Conservation (phyloP, 2,888 invertebrate genomes). For the Heteromurus nitidus region DNA sequence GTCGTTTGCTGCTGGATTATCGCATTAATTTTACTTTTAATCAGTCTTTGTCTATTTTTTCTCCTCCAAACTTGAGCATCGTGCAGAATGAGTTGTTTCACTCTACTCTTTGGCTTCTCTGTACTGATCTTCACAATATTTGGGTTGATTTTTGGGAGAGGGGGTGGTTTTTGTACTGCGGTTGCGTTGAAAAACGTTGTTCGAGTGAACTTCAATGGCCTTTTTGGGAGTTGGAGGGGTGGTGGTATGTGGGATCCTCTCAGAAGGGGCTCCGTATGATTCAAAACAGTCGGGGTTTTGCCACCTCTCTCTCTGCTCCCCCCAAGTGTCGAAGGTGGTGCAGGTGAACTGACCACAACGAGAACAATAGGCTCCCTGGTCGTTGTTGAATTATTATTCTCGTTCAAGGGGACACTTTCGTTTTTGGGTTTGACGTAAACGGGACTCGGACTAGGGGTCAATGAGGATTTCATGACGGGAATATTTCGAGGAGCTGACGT, state of each 20-base stretch:
- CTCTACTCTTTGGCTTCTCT: constrained; percentile 51
- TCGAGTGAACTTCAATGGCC: constrained; percentile 38
- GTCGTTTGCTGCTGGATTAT: constrained; percentile 49
- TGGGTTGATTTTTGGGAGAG: constrained; percentile 10
- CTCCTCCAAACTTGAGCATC: constrained; percentile 47
- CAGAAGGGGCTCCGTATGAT: constrained; percentile 2
- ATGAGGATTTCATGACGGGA: neutral
- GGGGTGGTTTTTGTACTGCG: constrained; percentile 35
- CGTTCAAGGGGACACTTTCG: neutral
- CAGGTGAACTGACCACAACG: neutral
- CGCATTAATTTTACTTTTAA: constrained; percentile 48
- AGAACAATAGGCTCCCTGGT: constrained; percentile 4
- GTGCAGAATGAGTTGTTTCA: constrained; percentile 53
- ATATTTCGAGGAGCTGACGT: neutral
- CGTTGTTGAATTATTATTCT: neutral
- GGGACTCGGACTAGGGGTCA: constrained; percentile 8
- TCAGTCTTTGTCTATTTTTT: constrained; percentile 57
- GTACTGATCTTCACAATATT: neutral
- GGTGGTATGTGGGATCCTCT: constrained; percentile 26
- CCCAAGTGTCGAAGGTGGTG: neutral
- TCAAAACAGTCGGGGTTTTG: constrained; percentile 18
- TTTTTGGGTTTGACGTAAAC: neutral
- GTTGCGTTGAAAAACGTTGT: constrained; percentile 52
- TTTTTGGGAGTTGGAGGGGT: constrained; percentile 11
- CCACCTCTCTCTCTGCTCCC: constrained; percentile 13